These are phyloP conservation scores for Melanerpes formicivorus DNA, from an alignment of 2,113 vertebrate species.

Conservation along the genomic window DNA sequence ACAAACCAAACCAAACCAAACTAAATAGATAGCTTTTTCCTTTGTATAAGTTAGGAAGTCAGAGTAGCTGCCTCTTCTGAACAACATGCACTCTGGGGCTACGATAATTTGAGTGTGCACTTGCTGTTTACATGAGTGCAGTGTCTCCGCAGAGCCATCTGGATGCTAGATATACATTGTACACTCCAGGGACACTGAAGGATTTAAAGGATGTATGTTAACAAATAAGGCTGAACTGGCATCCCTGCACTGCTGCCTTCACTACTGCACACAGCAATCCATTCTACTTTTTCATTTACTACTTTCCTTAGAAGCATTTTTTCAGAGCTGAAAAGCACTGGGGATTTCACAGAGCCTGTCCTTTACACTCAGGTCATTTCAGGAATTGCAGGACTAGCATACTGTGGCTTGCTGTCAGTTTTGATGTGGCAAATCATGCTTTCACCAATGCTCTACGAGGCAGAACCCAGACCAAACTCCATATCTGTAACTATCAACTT, in stretches of 20 bases:
- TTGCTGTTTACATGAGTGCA: conserved; percentile 56
- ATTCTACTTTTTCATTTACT: not conserved
- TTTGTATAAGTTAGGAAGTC: not conserved
- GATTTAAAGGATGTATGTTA: conserved; percentile 60
- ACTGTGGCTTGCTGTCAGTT: not conserved
- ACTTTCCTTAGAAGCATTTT: not conserved
- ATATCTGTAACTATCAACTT: not conserved
- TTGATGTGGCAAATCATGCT: not conserved
- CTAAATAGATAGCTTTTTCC: not conserved
- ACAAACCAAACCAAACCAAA: not conserved
- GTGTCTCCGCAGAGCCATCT: conserved; percentile 49
- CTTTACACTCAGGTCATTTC: not conserved
- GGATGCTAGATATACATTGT: conserved; percentile 23
- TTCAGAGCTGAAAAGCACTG: not conserved
- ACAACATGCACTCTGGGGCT: conserved; percentile 32
- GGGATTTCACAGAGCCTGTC: not conserved
- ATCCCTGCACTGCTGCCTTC: not conserved
- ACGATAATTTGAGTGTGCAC: conserved; percentile 44
- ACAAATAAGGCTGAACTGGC: conserved; percentile 32
- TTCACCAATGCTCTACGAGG: not conserved
- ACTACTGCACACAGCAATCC: not conserved
- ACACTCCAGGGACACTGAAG: conserved; percentile 40
- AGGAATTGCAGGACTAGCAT: not conserved
- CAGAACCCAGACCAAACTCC: not conserved
- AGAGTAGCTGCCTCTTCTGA: conserved; percentile 5